Percentiles rank a stretch among this genome's conserved stretches.
phyloP scores from a whole-genome alignment of 2,113 vertebrate species.

The Brachypteracias leptosomus region DNA sequence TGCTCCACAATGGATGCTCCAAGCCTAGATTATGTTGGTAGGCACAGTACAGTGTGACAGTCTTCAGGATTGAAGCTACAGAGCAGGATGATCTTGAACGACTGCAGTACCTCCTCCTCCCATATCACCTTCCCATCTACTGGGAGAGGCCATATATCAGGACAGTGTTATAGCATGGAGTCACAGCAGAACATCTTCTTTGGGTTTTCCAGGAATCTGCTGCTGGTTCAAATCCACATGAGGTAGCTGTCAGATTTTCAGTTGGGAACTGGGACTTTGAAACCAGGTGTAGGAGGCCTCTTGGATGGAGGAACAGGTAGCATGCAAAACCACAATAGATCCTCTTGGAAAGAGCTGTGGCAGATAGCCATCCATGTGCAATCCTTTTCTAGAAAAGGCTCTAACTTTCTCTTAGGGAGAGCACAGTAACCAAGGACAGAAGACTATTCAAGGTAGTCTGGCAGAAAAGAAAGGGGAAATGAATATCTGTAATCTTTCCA shows the following conservation, averaged over 20 bases:
- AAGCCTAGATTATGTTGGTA: not conserved
- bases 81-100: not conserved
- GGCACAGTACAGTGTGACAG: not conserved
- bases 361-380: not conserved
- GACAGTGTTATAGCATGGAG: not conserved
- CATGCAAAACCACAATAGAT: fast-evolving
- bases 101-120: not conserved
- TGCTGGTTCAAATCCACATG: not conserved
- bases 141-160: not conserved
- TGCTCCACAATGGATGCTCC: not conserved
- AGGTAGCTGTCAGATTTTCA: not conserved
- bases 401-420: not conserved
- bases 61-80: not conserved
- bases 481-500: not conserved
- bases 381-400: not conserved
- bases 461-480: not conserved
- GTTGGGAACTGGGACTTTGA: not conserved
- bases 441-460: not conserved
- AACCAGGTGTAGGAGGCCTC: not conserved
- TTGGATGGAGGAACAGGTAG: not conserved
- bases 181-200: not conserved
- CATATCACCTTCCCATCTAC: not conserved
- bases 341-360: not conserved
- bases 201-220: not conserved
- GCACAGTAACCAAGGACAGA: not conserved